phyloP scores from a whole-genome alignment of 2,113 vertebrate genomes.

The Leptobrachium ailaonicum region DNA sequence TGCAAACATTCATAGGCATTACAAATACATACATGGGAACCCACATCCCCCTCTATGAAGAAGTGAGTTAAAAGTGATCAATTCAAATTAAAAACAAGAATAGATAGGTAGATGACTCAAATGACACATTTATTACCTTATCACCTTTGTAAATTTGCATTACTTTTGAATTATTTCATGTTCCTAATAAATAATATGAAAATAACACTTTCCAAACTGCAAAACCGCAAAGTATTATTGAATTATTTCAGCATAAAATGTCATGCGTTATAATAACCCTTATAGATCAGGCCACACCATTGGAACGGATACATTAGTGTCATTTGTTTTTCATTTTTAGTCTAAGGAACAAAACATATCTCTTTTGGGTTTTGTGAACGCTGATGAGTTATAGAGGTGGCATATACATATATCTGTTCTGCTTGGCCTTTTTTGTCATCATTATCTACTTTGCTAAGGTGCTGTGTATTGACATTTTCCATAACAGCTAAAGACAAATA shows the following conservation, averaged over 20 bases:
- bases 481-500: slow-evolving; percentile 38
- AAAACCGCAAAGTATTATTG: slow-evolving; percentile 33
- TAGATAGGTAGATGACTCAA: too few species aligned
- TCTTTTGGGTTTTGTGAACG: slow-evolving; percentile 9
- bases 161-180: background rate
- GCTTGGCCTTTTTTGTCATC: slow-evolving; percentile 49
- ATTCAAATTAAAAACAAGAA: too few species aligned
- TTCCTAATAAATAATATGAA: slow-evolving; percentile 21
- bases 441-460: slow-evolving; percentile 44
- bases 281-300: slow-evolving; percentile 33
- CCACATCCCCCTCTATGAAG: too few species aligned
- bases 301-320: slow-evolving; percentile 36
- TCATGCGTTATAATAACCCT: slow-evolving; percentile 42
- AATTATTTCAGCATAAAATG: slow-evolving; percentile 45
- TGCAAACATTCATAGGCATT: too few species aligned
- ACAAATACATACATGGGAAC: too few species aligned
- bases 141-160: too few species aligned
- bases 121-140: too few species aligned
- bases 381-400: slow-evolving; percentile 37
- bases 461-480: slow-evolving; percentile 40
- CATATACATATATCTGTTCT: slow-evolving; percentile 41
- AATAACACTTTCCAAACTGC: slow-evolving; percentile 12
- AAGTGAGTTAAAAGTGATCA: too few species aligned
- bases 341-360: slow-evolving; percentile 11
- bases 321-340: slow-evolving; percentile 29